phyloP scores from a whole-genome alignment of 2,888 invertebrate genomes.

The Athrips mouffetella region DNA sequence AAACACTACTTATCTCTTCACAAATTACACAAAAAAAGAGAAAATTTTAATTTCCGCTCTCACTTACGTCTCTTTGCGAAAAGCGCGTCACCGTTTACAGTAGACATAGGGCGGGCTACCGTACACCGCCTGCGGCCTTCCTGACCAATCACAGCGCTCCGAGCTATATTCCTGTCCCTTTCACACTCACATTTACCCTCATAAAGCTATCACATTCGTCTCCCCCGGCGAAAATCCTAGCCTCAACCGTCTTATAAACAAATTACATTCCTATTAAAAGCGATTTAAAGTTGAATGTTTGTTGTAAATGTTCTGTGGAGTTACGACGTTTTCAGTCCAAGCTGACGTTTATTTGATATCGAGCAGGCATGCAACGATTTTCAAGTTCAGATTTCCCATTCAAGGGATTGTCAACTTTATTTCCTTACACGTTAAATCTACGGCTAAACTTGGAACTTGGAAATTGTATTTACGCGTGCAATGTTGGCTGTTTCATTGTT shows the following conservation, averaged over 20 bases:
- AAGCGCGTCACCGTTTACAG: constrained; percentile 67
- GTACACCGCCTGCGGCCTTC: constrained; percentile 79
- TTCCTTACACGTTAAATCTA: constrained; percentile 48
- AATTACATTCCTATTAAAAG: constrained; percentile 40
- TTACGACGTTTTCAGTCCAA: constrained; percentile 54
- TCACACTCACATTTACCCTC: constrained; percentile 41
- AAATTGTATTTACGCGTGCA: constrained; percentile 75
- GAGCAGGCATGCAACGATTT: constrained; percentile 77
- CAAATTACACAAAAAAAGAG: neutral
- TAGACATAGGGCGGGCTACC: constrained; percentile 79
- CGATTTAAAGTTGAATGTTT: neutral
- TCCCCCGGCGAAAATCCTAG: constrained; percentile 76
- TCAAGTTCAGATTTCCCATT: constrained; percentile 75
- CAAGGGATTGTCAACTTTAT: constrained; percentile 67
- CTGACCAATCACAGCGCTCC: constrained; percentile 79
- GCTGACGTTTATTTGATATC: constrained; percentile 74
- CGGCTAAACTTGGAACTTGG: constrained; percentile 35
- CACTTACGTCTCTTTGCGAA: constrained; percentile 51
- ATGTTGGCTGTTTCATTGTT: constrained; percentile 76
- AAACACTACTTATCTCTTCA: too few species aligned
- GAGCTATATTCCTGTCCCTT: constrained; percentile 66
- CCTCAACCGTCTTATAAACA: constrained; percentile 40
- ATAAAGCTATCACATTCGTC: constrained; percentile 58
- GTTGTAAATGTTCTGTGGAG: constrained; percentile 31
- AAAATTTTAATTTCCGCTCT: constrained; percentile 21